Evolutionary conservation across 1,140 invertebrate genomes (phyloP).

Genomic region (Drosophila sp.): DNA sequence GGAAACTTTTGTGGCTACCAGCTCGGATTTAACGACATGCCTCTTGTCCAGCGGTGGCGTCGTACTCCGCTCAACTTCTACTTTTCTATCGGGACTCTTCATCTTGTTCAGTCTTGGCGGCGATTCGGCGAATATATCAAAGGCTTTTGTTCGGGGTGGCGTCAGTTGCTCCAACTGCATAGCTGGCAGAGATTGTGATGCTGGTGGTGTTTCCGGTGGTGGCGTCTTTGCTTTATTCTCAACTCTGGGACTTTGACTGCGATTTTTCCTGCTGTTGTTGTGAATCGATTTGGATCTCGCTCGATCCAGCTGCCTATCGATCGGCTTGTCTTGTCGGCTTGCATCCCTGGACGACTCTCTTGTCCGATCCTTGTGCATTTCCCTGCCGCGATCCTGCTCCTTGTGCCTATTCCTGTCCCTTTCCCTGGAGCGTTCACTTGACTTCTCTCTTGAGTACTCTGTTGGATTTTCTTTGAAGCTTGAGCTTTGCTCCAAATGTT

Average conservation of each 20-base stretch:
- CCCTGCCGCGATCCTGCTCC: too few relatives aligned
- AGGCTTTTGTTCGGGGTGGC: slow-evolving; percentile 32
- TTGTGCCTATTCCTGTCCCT: neutral
- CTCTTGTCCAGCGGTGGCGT: slow-evolving; percentile 57
- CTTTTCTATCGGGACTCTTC: too few relatives aligned
- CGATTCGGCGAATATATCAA: slow-evolving; percentile 77
- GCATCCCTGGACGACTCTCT: slow-evolving; percentile 12
- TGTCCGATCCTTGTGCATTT: neutral
- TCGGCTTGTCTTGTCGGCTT: neutral
- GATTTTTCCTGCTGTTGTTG: slow-evolving; percentile 9
- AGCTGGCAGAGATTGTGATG: slow-evolving; percentile 10
- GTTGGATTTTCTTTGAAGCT: neutral
- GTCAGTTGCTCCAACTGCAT: slow-evolving; percentile 17
- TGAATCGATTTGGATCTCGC: neutral
- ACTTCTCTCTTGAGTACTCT: slow-evolving; percentile 3
- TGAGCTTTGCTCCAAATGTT: too few relatives aligned
- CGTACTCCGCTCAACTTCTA: slow-evolving; percentile 57
- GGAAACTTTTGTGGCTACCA: neutral
- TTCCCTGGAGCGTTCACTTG: neutral
- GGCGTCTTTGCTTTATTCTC: slow-evolving; percentile 30
- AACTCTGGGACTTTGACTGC: slow-evolving; percentile 27
- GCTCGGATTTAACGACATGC: slow-evolving; percentile 1
- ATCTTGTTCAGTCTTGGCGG: slow-evolving; percentile 68
- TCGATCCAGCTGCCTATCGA: slow-evolving; percentile 13
- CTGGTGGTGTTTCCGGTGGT: neutral